phyloP scores from a whole-genome alignment of 2,797 vertebrate species.

The Heteromormyrus szaboi region DNA sequence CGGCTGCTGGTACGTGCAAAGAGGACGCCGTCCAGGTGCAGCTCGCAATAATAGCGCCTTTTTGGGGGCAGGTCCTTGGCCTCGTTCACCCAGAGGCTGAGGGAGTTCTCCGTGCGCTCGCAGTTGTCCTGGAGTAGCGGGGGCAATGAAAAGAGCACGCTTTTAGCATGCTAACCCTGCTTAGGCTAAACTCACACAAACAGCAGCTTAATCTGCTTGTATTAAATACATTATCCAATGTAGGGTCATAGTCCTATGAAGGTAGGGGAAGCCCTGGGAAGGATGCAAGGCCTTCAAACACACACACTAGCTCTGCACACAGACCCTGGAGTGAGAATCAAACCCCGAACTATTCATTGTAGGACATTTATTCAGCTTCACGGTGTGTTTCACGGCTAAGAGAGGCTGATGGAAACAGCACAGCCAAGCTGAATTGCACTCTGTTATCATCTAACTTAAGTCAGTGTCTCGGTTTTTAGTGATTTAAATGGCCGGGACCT shows the following conservation, averaged over 20 bases:
- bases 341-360: neutral
- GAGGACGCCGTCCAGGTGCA: conserved; percentile 76
- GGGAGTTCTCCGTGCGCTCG: conserved; percentile 76
- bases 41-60: conserved; percentile 67
- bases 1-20: conserved; percentile 77
- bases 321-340: neutral
- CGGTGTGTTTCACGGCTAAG: neutral
- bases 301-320: neutral
- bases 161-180: neutral
- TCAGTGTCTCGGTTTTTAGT: neutral
- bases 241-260: neutral
- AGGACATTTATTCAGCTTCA: neutral
- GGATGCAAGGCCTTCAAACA: neutral
- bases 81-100: conserved; percentile 86
- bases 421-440: neutral
- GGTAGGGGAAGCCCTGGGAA: neutral
- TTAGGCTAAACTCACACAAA: neutral
- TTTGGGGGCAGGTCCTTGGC: conserved; percentile 75
- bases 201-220: neutral
- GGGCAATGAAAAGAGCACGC: neutral
- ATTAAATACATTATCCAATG: neutral
- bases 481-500: neutral
- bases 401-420: neutral
- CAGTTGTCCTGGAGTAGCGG: conserved; percentile 70
- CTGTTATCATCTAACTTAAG: neutral